These are phyloP conservation scores for Lasioglossum vierecki DNA, from an alignment of 2,888 invertebrate species.

Conservation along the genomic window DNA sequence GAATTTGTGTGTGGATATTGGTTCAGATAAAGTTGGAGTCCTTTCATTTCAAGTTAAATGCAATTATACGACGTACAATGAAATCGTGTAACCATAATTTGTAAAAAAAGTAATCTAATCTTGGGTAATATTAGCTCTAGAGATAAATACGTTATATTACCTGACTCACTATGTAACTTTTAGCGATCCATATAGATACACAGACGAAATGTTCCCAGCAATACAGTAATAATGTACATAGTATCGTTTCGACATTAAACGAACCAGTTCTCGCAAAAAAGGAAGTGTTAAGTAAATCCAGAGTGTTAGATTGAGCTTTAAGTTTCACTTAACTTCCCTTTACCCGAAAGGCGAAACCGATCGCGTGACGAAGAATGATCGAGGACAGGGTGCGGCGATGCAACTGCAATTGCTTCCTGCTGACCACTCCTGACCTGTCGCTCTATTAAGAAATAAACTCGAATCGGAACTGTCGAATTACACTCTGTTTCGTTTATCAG, in stretches of 20 bases:
- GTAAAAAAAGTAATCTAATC: not conserved
- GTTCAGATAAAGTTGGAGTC: not conserved
- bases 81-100: not conserved
- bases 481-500: slow-evolving; percentile 51
- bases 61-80: not conserved
- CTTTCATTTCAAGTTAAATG: not conserved
- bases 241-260: not conserved
- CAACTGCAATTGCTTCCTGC: slow-evolving; percentile 59
- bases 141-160: not conserved
- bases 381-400: slow-evolving; percentile 63
- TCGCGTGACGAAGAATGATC: slow-evolving; percentile 56
- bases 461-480: slow-evolving; percentile 61
- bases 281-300: not conserved
- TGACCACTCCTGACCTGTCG: slow-evolving; percentile 61
- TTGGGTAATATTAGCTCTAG: not conserved
- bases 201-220: not conserved
- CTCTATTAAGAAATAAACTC: slow-evolving; percentile 61
- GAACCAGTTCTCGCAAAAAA: not conserved
- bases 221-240: not conserved
- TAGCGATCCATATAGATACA: not conserved
- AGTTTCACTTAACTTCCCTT: slow-evolving; percentile 7
- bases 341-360: slow-evolving; percentile 47
- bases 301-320: not conserved
- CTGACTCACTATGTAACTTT: not conserved
- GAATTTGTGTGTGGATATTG: not conserved